Base-by-base conservation (phyloP, 2,113 vertebrate species). In the Smithornis capensis region DNA sequence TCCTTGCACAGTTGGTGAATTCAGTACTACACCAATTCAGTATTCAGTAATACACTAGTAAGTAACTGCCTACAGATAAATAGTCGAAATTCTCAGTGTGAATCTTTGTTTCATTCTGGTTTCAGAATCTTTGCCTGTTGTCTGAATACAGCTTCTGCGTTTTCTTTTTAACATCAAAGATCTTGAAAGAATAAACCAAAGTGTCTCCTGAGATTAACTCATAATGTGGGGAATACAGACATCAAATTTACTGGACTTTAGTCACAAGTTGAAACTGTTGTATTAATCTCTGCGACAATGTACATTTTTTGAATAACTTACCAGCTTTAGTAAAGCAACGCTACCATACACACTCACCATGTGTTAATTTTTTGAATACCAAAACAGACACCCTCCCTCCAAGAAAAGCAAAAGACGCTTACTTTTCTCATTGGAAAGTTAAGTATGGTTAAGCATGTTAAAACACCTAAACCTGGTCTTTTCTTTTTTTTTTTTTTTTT, bases 291-390 rank as follows among this genome's bases (percentile, higher is more conserved):
- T 69, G 35, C 0, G 23, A 57, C 70, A 83, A 6, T 62, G 82
- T 95, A 77, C 82, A 78, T 97, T 96, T 96, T 94, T 88, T 64
- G 25, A 84, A 96, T 94, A 92, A 91, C 10, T 95, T 88, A 24
- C 13, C 40, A 75, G 92, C 49, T 96, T 93, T 96, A 53, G 57
- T 64, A 7, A 92, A 87, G 56, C 75, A 86, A 74, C 2, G 7
- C 42, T 76, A n/a, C 59, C 12, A 7, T 89, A 87, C 0, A 4
- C 56, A 87, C 89, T 90, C 29, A 49, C 76, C 12, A 4, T 78
- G 90, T 84, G 85, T 91, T 90, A 50, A 55, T 90, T 89, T 94
- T 75, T 42, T 92, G 35, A 64, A 81, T 81, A 37, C 60, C 35
- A 29, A 49, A 70, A 21, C 19, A 83, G 53, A 18, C 2, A 35